These are phyloP conservation scores for Spialia ferax DNA, from an alignment of 2,888 invertebrate genomes.

Conservation along the genomic window DNA sequence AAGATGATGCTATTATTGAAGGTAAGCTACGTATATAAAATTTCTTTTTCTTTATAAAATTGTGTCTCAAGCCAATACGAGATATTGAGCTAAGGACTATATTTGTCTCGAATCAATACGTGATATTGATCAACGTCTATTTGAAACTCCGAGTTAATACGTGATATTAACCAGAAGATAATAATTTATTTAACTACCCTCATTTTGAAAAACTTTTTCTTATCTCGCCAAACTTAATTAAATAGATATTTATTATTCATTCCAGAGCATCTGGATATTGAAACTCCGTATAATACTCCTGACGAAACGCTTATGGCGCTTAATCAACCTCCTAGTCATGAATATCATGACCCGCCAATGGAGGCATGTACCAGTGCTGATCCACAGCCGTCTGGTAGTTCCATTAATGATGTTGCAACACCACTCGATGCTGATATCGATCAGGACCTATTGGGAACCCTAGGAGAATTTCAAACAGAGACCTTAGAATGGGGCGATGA, in stretches of 20 bases:
- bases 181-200: not conserved
- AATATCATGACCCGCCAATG: not conserved
- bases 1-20: not conserved
- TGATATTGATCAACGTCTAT: not conserved
- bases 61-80: not conserved
- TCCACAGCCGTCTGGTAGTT: not conserved
- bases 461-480: not conserved
- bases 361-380: not conserved
- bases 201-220: not conserved
- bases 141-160: not conserved
- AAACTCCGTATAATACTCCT: not conserved
- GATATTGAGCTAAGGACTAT: conserved; percentile 6
- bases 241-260: not conserved
- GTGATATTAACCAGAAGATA: conserved; percentile 2
- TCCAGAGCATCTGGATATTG: conserved; percentile 1
- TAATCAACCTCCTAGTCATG: not conserved
- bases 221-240: not conserved
- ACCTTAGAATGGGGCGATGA: not conserved
- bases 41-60: not conserved
- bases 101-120: conserved; percentile 4
- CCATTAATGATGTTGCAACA: not conserved
- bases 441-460: not conserved
- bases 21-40: not conserved
- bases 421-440: not conserved
- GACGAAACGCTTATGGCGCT: not conserved